Percentiles rank a stretch among this genome's conserved stretches.
Conservation (phyloP, 1,140 invertebrate species). For the Lordiphosa collinella region DNA sequence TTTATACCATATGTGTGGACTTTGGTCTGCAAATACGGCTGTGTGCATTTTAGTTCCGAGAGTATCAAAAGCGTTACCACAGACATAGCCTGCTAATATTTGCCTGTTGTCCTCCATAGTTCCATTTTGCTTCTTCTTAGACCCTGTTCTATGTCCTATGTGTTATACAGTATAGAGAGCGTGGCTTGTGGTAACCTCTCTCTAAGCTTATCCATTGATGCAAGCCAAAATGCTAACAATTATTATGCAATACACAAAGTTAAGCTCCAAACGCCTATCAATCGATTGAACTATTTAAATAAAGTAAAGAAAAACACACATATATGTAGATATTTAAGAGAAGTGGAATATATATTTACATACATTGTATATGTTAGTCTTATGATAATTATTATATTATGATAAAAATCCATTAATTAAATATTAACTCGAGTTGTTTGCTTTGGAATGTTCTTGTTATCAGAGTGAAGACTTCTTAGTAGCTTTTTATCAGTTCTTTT, state of each 20-base stretch:
- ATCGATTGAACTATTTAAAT: slow-evolving; percentile 42
- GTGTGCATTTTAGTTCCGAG: slow-evolving; percentile 88
- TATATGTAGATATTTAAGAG: slow-evolving; percentile 43
- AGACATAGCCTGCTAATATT: slow-evolving; percentile 78
- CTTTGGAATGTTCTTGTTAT: background rate
- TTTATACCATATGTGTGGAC: slow-evolving; percentile 99
- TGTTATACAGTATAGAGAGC: no score
- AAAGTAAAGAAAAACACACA: slow-evolving; percentile 13
- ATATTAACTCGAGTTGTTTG: slow-evolving; percentile 46
- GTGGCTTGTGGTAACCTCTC: no score
- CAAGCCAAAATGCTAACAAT: slow-evolving; percentile 27
- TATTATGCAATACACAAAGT: slow-evolving; percentile 20
- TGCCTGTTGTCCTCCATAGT: slow-evolving; percentile 7
- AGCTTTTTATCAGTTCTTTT: background rate
- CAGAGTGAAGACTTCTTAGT: background rate
- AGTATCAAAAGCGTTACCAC: slow-evolving; percentile 81
- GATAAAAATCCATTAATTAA: slow-evolving; percentile 64
- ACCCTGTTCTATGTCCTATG: no score
- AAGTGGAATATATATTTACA: slow-evolving; percentile 40
- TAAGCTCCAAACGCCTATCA: slow-evolving; percentile 46
- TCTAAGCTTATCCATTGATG: no score
- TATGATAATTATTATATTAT: slow-evolving; percentile 59
- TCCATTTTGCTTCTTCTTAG: no score
- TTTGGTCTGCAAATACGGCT: slow-evolving; percentile 89
- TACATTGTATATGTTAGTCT: slow-evolving; percentile 67